Evolutionary conservation across 2,797 vertebrate species (phyloP).

Genomic region (Psittacula echo): DNA sequence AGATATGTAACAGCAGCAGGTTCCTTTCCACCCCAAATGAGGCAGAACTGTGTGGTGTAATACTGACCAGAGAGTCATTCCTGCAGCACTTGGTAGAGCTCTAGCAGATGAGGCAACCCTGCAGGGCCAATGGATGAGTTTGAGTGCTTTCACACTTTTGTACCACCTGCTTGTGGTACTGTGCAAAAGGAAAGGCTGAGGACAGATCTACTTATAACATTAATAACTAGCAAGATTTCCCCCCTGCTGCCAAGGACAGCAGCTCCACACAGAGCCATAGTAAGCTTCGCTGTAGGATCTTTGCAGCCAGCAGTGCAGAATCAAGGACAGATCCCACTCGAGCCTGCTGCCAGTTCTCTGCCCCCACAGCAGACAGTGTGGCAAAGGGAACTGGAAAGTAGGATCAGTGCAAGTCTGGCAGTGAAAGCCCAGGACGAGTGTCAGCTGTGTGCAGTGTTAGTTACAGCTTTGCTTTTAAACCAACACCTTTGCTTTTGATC

Average conservation of each 20-base stretch:
- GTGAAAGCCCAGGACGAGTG: neutral
- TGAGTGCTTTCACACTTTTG: neutral
- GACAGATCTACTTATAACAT: neutral
- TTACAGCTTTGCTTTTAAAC: neutral
- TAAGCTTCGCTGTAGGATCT: neutral
- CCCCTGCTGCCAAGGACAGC: neutral
- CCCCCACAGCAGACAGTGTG: neutral
- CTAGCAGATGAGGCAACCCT: neutral
- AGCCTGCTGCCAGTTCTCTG: neutral
- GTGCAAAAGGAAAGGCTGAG: neutral
- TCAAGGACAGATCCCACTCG: neutral
- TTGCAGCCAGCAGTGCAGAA: neutral
- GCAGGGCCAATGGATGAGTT: neutral
- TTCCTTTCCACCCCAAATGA: neutral
- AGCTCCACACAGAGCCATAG: neutral
- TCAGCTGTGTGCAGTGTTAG: neutral
- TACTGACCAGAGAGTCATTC: neutral
- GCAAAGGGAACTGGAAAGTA: neutral
- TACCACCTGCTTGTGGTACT: neutral
- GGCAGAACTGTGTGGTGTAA: neutral
- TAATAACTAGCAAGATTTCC: neutral
- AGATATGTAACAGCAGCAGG: accelerated
- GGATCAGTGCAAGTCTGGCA: neutral
- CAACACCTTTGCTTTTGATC: neutral
- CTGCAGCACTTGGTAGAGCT: neutral